Evolutionary conservation across 2,888 invertebrate species (phyloP), one percentile per base, ranked within the genome.

Genomic region (Dynastes tityus): DNA sequence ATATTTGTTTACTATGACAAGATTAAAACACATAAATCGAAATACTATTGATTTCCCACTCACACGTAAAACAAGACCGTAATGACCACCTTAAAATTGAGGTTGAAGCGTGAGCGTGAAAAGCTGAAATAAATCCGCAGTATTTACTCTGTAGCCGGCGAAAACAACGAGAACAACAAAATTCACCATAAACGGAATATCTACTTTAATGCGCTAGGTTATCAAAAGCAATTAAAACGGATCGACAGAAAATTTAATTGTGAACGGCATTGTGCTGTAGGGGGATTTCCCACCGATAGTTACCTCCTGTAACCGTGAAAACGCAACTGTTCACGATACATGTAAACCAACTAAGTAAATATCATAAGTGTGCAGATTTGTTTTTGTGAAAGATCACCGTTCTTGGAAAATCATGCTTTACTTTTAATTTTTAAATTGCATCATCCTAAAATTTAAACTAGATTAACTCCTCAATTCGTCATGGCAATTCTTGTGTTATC

Each of bases 201-300:
- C 67, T 27, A 49, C 67, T 67, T 45, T 67, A 67, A 67, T n/a
- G 11, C 45, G 16, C 55, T 1, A 67, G 11, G 67, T 67, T 16
- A 67, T 45, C 45, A 45, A 67, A 67, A 49, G 22, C 67, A 67
- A 67, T 67, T 67, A 67, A 49, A 67, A 22, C 45, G 67, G 22
- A 45, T 49, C 67, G 67, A 40, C 11, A 67, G 45, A 67, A 49
- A 67, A 67, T 67, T 67, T 67, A 67, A 67, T 22, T 67, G 45
- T 16, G 22, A 49, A 11, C 45, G 49, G 49, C 16, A 16, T 49
- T 67, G 45, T 22, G 27, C 16, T n/a, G 45, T 49, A 22, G 55
- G 55, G 16, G 22, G 11, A 63, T 49, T 45, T 45, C 45, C 45
- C 67, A 16, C 2, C 45, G 45, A 40, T 49, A 22, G 27, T 22